Conservation (phyloP, 2,797 vertebrate species). For the Brotula barbata region DNA sequence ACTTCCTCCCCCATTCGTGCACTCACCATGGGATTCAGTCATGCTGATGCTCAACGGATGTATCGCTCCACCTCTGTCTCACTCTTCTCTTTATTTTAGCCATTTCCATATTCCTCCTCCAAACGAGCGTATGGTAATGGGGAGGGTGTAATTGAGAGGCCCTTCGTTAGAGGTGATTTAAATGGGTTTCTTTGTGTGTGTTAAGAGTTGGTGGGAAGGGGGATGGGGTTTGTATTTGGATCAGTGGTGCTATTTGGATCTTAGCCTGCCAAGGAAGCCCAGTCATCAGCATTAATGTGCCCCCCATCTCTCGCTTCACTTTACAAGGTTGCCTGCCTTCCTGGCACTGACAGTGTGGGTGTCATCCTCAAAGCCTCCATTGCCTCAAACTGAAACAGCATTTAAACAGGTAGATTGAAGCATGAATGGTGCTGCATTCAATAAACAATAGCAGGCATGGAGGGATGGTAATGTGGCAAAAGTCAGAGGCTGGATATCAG, state of each 20-base stretch:
- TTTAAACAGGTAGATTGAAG: conserved; percentile 63
- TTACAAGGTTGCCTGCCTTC: conserved; percentile 66
- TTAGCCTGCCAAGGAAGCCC: conserved; percentile 54
- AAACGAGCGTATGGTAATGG: conserved; percentile 71
- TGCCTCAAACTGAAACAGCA: conserved; percentile 18
- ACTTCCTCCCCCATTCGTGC: conserved; percentile 70
- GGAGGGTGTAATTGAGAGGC: conserved; percentile 75
- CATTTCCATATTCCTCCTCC: conserved; percentile 74
- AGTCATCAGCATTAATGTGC: conserved; percentile 66
- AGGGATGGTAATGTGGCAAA: conserved; percentile 34
- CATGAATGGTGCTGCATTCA: conserved; percentile 42
- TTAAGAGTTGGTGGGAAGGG: conserved; percentile 28
- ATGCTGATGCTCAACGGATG: conserved; percentile 58
- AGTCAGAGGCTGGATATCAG: conserved; percentile 67
- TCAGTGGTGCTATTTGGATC: conserved; percentile 61
- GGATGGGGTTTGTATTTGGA: conserved; percentile 46
- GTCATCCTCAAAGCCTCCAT: conserved; percentile 61
- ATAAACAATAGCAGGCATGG: conserved; percentile 65
- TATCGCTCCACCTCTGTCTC: conserved; percentile 59
- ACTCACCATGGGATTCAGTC: conserved; percentile 72
- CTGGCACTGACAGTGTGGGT: conserved; percentile 48
- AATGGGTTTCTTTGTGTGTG: conserved; percentile 68
- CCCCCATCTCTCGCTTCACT: conserved; percentile 49
- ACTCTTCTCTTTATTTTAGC: conserved; percentile 57
- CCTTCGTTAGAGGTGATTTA: conserved; percentile 73